Evolutionary conservation across 2,888 invertebrate genomes (phyloP).

Genomic region (Aspidiotus destructor): DNA sequence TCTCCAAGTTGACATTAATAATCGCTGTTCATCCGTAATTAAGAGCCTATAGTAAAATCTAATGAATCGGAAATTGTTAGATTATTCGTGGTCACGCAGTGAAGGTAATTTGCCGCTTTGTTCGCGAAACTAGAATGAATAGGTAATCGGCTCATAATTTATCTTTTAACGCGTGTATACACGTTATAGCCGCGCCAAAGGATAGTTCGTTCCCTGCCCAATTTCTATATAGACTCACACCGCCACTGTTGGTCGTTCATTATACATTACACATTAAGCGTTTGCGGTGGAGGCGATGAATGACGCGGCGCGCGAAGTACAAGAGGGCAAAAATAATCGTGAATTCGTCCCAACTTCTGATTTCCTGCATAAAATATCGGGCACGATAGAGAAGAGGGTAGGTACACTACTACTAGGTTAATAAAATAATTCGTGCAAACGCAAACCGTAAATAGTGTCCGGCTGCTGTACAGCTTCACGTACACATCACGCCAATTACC

Average conservation of each 20-base stretch:
- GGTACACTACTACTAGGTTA: no score
- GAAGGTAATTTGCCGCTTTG: conserved; percentile 32
- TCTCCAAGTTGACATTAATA: conserved; percentile 13
- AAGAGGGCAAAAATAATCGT: neutral
- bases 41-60: conserved; percentile 27
- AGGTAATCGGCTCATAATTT: conserved; percentile 31
- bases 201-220: neutral
- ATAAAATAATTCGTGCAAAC: no score
- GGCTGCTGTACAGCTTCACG: no score
- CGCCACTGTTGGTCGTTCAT: neutral
- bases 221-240: no score
- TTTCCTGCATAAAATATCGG: neutral
- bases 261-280: neutral
- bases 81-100: conserved; percentile 30
- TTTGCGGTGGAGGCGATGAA: neutral
- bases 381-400: no score
- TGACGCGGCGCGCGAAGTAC: neutral
- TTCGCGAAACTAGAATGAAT: conserved; percentile 24
- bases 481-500: no score
- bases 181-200: conserved; percentile 5
- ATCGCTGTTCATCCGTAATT: conserved; percentile 23
- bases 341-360: neutral
- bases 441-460: no score
- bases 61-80: conserved; percentile 33
- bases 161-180: conserved; percentile 16